Base-by-base conservation (phyloP, 2,113 vertebrate genomes). In the Antennarius striatus region DNA sequence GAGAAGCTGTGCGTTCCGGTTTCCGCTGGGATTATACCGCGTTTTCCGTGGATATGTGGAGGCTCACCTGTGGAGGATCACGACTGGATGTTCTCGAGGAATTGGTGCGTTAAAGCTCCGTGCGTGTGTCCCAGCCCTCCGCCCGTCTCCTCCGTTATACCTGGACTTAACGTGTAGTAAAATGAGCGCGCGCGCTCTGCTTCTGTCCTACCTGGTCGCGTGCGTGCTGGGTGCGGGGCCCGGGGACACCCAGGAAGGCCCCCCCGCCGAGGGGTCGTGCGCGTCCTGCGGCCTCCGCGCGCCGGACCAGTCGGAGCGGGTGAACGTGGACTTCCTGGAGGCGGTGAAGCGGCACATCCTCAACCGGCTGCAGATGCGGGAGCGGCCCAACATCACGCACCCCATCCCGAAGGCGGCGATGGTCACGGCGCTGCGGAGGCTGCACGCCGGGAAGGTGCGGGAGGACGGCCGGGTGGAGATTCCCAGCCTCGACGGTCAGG, bases 271-370 rank as follows among this genome's bases (percentile, higher is more conserved):
- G 90, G 94, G 94, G 89, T 94, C 94, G 86, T 96, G 96, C 93
- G 93, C 95, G 66, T 96, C 96, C 47, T 97, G 96, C 89, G 94
- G 95, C 67, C 90, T 96, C 88, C 88, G 94, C 76, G 89, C 94
- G 72, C 92, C 92, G 0, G 95, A 96, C 60, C 94, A 95, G 81
- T 82, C 94, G 71, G 94, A 94, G 77, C 87, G 92, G 53, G 72
- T 94, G 85, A 94, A 96, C 93, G 89, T 94, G 16, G 95, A 96
- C 86, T 94, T 98, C 78, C 70, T 98, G 91, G 96, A 98, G 89
- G 97, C 97, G 69, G 96, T 98, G 81, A 99, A 99, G 91, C 91
- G 96, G 76, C 97, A 99, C 91, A 99, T 99, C 72, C 90, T 99
- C 84, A 96, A 90, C 90, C 90, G 96, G 82, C 88, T 99, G 79